A percentile compares a stretch with the other conserved stretches of the same genome.
These are phyloP conservation scores for Chelonia mydas DNA, from an alignment of 2,797 vertebrate species.

Conservation along the genomic window DNA sequence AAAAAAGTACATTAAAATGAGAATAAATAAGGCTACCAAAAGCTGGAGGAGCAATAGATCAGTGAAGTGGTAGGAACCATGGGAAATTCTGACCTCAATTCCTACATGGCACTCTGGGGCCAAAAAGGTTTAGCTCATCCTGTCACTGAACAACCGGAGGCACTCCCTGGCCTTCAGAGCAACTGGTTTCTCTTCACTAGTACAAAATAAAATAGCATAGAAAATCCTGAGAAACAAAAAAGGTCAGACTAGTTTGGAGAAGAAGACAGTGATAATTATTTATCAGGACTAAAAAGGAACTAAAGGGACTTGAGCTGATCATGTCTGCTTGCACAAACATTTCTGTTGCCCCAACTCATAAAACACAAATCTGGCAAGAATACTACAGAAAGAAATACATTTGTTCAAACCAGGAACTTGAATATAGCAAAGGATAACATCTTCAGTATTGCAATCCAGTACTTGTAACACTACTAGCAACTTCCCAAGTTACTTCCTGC, in stretches of 20 bases:
- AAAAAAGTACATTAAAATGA: accelerated
- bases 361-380: neutral
- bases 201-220: too few relatives aligned
- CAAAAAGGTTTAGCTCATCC: accelerated
- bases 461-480: accelerated
- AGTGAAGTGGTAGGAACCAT: accelerated
- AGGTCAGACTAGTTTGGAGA: neutral
- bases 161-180: neutral
- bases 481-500: too few relatives aligned
- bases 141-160: accelerated
- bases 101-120: too few relatives aligned
- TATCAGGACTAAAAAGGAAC: neutral
- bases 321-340: neutral
- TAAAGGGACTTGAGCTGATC: neutral
- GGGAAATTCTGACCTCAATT: accelerated
- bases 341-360: neutral
- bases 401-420: neutral
- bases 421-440: neutral
- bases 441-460: accelerated
- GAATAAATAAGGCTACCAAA: accelerated
- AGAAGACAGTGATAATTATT: neutral
- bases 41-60: accelerated
- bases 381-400: neutral
- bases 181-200: accelerated
- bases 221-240: neutral